Evolutionary conservation across 2,888 invertebrate species (phyloP).

Genomic region (Baronia brevicornis): DNA sequence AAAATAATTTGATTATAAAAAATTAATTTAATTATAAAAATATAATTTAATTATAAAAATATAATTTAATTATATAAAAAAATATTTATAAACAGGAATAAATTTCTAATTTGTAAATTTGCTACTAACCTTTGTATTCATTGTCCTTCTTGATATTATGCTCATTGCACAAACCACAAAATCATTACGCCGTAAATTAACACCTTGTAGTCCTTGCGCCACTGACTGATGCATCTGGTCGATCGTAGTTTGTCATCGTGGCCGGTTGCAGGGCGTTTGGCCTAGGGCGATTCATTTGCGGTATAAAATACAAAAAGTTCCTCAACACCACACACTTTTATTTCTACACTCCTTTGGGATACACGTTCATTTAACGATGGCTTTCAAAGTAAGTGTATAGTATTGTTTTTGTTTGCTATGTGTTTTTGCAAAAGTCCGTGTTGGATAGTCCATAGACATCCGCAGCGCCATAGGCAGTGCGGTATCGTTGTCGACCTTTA

Average conservation of each 20-base stretch:
- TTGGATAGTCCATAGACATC: too few relatives aligned
- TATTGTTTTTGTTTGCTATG: not conserved
- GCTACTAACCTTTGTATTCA: conserved; percentile 24
- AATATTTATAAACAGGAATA: too few relatives aligned
- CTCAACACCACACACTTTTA: conserved; percentile 10
- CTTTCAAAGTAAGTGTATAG: conserved; percentile 50
- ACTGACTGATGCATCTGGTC: conserved; percentile 30
- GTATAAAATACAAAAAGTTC: conserved; percentile 18
- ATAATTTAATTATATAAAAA: too few relatives aligned
- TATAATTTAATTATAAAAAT: too few relatives aligned
- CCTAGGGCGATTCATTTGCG: conserved; percentile 15
- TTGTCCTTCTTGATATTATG: conserved; percentile 2
- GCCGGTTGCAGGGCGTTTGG: conserved; percentile 14
- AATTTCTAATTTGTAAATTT: too few relatives aligned
- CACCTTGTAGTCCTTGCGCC: conserved; percentile 34
- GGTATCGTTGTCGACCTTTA: too few relatives aligned
- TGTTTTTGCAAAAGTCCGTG: not conserved
- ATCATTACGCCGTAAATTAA: conserved; percentile 17
- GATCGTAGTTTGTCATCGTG: conserved; percentile 29
- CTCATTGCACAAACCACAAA: conserved; percentile 6
- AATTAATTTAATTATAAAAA: too few relatives aligned
- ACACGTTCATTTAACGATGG: conserved; percentile 33
- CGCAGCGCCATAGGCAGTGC: too few relatives aligned
- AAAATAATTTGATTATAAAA: too few relatives aligned
- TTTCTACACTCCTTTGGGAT: conserved; percentile 18